Evolutionary conservation across 1,140 invertebrate genomes (phyloP).

Genomic region (Drosophila murphyi): DNA sequence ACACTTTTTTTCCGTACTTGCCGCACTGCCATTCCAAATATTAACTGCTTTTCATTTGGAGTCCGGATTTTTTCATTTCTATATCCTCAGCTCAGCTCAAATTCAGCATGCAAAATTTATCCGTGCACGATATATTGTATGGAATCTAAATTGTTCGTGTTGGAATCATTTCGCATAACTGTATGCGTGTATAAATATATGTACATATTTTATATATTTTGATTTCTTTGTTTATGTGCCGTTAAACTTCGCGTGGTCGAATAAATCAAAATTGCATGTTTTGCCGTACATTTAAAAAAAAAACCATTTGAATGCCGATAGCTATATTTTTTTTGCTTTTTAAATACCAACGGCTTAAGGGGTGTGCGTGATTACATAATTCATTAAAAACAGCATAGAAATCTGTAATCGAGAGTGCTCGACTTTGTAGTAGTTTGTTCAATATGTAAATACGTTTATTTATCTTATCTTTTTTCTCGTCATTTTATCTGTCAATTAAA

Average conservation of each 20-base stretch:
- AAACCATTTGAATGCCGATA: background rate
- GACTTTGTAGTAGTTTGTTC: too few relatives aligned
- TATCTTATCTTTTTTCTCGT: too few relatives aligned
- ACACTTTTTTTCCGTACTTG: constrained; percentile 19
- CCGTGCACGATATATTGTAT: constrained; percentile 51
- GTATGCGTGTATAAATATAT: constrained; percentile 8
- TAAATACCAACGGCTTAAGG: background rate
- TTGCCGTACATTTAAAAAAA: background rate
- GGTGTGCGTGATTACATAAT: too few relatives aligned
- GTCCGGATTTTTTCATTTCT: constrained; percentile 10
- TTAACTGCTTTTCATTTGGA: constrained; percentile 68
- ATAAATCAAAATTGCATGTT: background rate
- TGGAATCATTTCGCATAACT: constrained; percentile 33
- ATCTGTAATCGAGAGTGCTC: too few relatives aligned
- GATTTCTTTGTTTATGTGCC: background rate
- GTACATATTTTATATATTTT: background rate
- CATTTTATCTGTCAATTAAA: too few relatives aligned
- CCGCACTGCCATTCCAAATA: constrained; percentile 51
- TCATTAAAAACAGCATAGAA: too few relatives aligned
- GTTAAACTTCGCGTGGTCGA: background rate
- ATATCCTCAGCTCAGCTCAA: background rate
- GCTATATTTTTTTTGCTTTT: background rate
- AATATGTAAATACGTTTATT: too few relatives aligned
- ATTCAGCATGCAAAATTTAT: constrained; percentile 44
- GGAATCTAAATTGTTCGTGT: constrained; percentile 62